Base-by-base conservation (phyloP, 2,113 vertebrate species). In the Rhea pennata region DNA sequence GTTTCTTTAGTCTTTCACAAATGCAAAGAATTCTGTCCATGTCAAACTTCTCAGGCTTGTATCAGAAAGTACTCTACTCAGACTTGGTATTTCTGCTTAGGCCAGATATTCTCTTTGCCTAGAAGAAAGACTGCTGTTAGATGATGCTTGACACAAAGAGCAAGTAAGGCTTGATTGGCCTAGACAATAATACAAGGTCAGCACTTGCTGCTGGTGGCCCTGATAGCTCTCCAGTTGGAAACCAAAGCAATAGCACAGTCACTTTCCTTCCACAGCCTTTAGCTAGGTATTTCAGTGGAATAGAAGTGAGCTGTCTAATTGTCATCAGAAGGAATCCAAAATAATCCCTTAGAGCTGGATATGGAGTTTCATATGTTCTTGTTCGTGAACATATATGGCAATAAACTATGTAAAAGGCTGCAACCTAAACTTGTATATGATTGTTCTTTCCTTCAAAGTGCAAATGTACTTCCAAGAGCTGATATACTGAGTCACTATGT, bases 251-350 rank as follows among this genome's bases (percentile, higher is more conserved):
- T 46, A 80, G 9, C 44, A 46, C 3, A 7, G 29, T 84, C 6
- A 2, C 19, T 84, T 80, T 51, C 3, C 11, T 73, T 65, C 29
- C 46, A 81, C 24, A 65, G 59, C 64, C 10, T 54, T 85, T 39
- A 29, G 3, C 5, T 2, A 8, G 5, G 4, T 80, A 36, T 50
- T 54, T n/a, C 2, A 0, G n/a, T 53, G 21, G 40, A 82, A 36
- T 51, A 48, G 23, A 77, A 10, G 33, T 56, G 40, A 85, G 56
- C 4, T n/a, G 5, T 59, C 58, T 77, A 12, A 2, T 15, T 56
- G 62, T 58, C 24, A 46, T n/a, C n/a, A 85, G 14, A 5, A 66
- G 61, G 24, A 78, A 46, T 70, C 44, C 31, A 39, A 27, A 82
- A 74, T 10, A 36, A 36, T 51, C 23, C 9, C 31, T 51, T 82